A percentile compares a stretch with the other conserved stretches of the same genome.
These are phyloP conservation scores for Sturnus vulgaris DNA, from an alignment of 2,113 vertebrate species.

Conservation along the genomic window DNA sequence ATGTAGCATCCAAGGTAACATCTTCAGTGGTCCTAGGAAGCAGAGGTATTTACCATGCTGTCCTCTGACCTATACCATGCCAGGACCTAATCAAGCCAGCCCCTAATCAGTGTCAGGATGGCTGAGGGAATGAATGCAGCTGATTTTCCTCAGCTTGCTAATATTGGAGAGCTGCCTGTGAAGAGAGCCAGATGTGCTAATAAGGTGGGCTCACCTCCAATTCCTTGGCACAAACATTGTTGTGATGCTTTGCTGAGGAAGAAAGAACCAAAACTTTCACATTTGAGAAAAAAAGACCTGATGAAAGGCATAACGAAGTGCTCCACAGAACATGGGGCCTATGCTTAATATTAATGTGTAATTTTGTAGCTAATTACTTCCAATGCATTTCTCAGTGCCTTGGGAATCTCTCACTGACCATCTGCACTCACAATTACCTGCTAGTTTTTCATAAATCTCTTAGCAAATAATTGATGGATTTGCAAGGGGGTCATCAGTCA, in stretches of 20 bases:
- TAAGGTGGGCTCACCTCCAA: not conserved
- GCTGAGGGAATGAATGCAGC: not conserved
- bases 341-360: not conserved
- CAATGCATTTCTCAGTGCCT: not conserved
- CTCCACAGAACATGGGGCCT: not conserved
- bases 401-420: not conserved
- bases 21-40: not conserved
- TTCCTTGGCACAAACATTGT: not conserved
- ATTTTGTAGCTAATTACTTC: not conserved
- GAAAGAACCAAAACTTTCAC: not conserved
- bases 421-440: not conserved
- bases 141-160: not conserved
- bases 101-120: not conserved
- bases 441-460: not conserved
- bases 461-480: not conserved
- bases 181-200: slow-evolving; percentile 13
- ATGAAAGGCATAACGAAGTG: not conserved
- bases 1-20: not conserved
- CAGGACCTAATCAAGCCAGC: not conserved
- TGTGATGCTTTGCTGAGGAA: not conserved
- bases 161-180: not conserved
- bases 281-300: not conserved
- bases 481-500: not conserved
- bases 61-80: not conserved
- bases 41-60: not conserved